phyloP scores from a whole-genome alignment of 1,140 invertebrate species.

The Agrilus planipennis region DNA sequence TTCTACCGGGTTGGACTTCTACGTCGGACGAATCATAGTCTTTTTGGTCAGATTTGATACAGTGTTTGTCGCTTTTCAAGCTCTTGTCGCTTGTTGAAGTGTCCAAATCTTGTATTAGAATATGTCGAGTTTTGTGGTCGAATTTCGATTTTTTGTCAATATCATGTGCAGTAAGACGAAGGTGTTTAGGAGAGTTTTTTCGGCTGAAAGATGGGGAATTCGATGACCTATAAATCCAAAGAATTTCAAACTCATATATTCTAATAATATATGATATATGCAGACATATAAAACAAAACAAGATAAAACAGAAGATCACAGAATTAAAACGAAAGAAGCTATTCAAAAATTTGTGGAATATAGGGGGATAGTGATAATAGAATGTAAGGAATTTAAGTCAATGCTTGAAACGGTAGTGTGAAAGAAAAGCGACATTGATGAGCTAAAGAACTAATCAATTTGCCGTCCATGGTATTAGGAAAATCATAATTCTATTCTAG shows the following conservation, averaged over 20 bases:
- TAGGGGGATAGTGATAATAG: too few relatives aligned
- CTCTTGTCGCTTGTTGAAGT: conserved; percentile 30
- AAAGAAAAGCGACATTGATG: too few relatives aligned
- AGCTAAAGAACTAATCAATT: too few relatives aligned
- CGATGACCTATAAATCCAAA: conserved; percentile 16
- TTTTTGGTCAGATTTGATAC: conserved; percentile 18
- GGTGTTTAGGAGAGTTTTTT: conserved; percentile 14
- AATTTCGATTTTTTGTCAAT: conserved; percentile 30
- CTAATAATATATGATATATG: not conserved
- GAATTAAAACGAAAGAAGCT: too few relatives aligned
- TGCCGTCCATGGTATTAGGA: too few relatives aligned
- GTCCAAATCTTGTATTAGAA: conserved; percentile 29
- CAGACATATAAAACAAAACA: not conserved
- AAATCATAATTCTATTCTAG: too few relatives aligned
- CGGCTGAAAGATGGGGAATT: conserved; percentile 24
- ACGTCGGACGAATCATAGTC: conserved; percentile 24
- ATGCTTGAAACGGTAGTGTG: too few relatives aligned
- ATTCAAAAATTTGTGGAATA: too few relatives aligned
- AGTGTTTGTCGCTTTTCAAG: conserved; percentile 26
- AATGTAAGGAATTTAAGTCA: too few relatives aligned
- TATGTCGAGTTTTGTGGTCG: conserved; percentile 22
- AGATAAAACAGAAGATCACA: too few relatives aligned
- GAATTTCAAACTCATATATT: not conserved
- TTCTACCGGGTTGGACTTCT: conserved; percentile 26
- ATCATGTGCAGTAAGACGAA: conserved; percentile 26